phyloP scores from a whole-genome alignment of 2,113 vertebrate species.

The Carassius auratus region DNA sequence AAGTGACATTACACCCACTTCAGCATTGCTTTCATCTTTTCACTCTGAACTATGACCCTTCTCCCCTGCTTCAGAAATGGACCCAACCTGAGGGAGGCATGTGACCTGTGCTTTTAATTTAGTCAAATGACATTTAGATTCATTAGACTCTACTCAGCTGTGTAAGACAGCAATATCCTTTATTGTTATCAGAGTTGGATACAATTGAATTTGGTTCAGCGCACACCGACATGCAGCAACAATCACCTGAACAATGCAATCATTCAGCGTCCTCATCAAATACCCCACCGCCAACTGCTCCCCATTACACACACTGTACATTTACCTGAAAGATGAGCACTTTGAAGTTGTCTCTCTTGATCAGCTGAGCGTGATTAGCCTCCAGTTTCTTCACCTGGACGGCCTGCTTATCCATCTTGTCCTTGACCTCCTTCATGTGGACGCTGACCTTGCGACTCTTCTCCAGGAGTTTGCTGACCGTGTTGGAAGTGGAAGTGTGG shows the following conservation, averaged over 20 bases:
- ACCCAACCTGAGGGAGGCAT: neutral
- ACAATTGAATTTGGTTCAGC: conserved; percentile 8
- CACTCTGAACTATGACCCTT: conserved; percentile 26
- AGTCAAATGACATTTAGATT: neutral
- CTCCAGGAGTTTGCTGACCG: conserved; percentile 93
- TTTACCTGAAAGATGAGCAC: conserved; percentile 98
- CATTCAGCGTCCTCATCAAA: conserved; percentile 19
- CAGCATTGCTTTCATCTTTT: conserved; percentile 24
- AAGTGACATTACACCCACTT: conserved; percentile 19
- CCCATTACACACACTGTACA: neutral
- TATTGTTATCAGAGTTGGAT: conserved; percentile 4
- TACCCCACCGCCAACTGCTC: neutral
- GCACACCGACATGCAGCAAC: neutral
- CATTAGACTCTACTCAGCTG: neutral
- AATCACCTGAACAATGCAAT: conserved; percentile 1
- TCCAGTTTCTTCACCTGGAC: conserved; percentile 89
- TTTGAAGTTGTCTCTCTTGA: conserved; percentile 90
- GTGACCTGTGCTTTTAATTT: neutral
- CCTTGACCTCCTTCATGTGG: conserved; percentile 88
- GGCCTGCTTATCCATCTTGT: conserved; percentile 89
- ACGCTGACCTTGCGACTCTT: conserved; percentile 93
- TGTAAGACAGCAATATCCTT: neutral
- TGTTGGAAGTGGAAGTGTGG: conserved; percentile 88
- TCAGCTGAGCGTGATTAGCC: conserved; percentile 89
- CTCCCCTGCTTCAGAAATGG: conserved; percentile 11